Evolutionary conservation across 2,113 vertebrate species (phyloP).

Genomic region (Apteryx mantelli): DNA sequence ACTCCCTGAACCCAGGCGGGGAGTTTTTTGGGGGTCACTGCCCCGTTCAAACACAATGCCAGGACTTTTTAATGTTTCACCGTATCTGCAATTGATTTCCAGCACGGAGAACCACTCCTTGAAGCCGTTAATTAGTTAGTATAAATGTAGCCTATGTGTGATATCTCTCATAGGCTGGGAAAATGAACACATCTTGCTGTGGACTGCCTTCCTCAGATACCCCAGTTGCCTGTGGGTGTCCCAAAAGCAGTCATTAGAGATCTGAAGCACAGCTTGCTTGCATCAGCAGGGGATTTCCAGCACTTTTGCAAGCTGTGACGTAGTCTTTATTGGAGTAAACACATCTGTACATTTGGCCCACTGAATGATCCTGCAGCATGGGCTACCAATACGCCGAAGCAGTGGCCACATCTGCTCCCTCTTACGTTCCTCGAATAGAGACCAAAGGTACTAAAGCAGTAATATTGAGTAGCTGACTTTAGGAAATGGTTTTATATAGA

Average conservation of each 20-base stretch:
- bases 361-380: neutral
- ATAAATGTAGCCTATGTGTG: too few species aligned
- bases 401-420: neutral
- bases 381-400: neutral
- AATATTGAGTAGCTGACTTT: neutral
- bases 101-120: too few species aligned
- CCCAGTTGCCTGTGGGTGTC: neutral
- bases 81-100: too few species aligned
- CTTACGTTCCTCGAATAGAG: neutral
- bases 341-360: rapidly evolving
- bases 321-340: too few species aligned
- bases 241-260: neutral
- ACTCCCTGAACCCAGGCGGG: too few species aligned
- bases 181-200: too few species aligned
- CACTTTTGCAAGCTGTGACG: neutral
- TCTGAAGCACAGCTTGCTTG: neutral
- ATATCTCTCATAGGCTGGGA: too few species aligned
- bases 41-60: too few species aligned
- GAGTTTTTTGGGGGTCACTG: too few species aligned
- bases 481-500: neutral
- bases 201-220: neutral
- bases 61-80: too few species aligned
- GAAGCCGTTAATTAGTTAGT: too few species aligned
- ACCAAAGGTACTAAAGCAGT: rapidly evolving
- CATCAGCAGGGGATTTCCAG: neutral